These are phyloP conservation scores for Nesoenas mayeri DNA, from an alignment of 2,113 vertebrate genomes.

Conservation along the genomic window DNA sequence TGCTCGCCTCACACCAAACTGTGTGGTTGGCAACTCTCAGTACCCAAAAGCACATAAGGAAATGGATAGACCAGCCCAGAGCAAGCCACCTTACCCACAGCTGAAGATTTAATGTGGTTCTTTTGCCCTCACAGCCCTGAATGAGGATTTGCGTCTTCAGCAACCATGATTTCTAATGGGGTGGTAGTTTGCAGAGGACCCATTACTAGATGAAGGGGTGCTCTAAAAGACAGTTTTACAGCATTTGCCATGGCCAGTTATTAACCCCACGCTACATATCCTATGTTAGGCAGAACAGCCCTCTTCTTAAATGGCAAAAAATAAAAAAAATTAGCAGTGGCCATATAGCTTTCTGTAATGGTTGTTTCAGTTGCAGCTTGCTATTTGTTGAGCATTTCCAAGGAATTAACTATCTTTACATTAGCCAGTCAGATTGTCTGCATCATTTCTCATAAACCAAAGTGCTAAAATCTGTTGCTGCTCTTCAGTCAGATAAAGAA, in stretches of 20 bases:
- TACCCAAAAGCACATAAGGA: neutral
- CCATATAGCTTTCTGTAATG: neutral
- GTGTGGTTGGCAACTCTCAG: fast-evolving
- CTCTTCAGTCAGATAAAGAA: neutral
- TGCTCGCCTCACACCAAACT: neutral
- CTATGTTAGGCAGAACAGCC: neutral
- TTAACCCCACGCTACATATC: neutral
- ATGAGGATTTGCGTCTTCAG: neutral
- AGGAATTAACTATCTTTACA: neutral
- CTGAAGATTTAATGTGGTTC: neutral
- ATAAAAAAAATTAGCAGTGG: neutral
- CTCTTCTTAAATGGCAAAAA: neutral
- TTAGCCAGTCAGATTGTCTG: neutral
- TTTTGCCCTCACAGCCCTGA: neutral
- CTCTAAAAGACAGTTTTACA: neutral
- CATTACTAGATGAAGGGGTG: neutral
- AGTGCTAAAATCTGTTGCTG: neutral
- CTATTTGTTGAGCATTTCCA: neutral
- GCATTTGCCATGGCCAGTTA: fast-evolving
- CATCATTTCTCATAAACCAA: neutral
- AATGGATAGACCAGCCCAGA: neutral
- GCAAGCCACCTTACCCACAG: neutral
- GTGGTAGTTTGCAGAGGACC: neutral
- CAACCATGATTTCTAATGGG: neutral
- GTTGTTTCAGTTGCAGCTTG: neutral